A percentile compares a stretch with the other conserved stretches of the same genome.
Evolutionary conservation across 2,113 vertebrate genomes (phyloP).

Genomic region (Plectropomus leopardus): DNA sequence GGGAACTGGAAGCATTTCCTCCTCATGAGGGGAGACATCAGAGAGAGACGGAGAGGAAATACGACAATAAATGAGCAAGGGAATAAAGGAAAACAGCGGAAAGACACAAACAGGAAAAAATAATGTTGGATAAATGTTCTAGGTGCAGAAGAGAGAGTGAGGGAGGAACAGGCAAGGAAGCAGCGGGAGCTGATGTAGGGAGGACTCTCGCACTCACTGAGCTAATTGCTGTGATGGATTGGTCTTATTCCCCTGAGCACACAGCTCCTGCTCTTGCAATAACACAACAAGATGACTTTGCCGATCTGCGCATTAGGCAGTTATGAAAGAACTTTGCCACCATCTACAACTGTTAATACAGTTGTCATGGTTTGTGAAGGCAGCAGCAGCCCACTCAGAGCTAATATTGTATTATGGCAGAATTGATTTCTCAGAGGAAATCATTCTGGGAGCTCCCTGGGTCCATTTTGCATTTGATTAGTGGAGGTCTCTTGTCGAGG

Average conservation of each 20-base stretch:
- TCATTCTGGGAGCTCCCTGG: conserved; percentile 23
- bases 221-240: conserved; percentile 75
- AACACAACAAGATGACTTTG: conserved; percentile 57
- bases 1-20: conserved; percentile 13
- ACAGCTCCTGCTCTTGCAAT: conserved; percentile 44
- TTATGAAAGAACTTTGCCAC: conserved; percentile 51
- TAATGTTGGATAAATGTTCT: background rate
- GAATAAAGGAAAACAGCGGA: conserved; percentile 3
- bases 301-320: conserved; percentile 49
- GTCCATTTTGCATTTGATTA: conserved; percentile 57
- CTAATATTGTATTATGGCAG: conserved; percentile 31
- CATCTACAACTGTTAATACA: conserved; percentile 32
- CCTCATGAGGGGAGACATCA: background rate
- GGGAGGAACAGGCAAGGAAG: background rate
- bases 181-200: conserved; percentile 26
- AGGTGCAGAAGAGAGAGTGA: background rate
- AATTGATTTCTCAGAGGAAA: conserved; percentile 68
- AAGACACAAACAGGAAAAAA: conserved; percentile 5
- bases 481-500: background rate
- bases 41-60: background rate
- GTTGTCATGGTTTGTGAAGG: conserved; percentile 12
- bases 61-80: background rate
- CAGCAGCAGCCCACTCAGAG: conserved; percentile 53
- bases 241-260: conserved; percentile 55
- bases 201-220: conserved; percentile 14